Conservation (phyloP, 2,113 vertebrate species). For the Zosterops japonicus region DNA sequence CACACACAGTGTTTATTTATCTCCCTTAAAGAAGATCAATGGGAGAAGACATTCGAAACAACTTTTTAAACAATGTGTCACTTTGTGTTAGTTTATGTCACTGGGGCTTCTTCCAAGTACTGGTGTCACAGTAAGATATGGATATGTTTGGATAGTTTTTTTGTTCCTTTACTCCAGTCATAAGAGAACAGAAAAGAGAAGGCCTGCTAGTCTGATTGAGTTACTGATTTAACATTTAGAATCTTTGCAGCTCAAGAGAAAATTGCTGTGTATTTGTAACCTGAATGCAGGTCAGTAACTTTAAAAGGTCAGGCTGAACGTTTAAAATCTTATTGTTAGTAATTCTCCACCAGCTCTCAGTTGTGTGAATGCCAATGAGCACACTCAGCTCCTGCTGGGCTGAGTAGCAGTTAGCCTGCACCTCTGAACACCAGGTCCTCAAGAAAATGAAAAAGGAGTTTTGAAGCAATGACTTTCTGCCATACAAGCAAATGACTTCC, state of each 20-base stretch:
- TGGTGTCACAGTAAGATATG: slow-evolving; percentile 51
- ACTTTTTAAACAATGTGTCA: slow-evolving; percentile 65
- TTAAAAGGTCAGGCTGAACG: slow-evolving; percentile 28
- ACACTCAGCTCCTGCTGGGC: background rate
- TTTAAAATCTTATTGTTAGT: slow-evolving; percentile 6
- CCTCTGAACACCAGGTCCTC: background rate
- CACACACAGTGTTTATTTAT: slow-evolving; percentile 72
- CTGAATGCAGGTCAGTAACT: slow-evolving; percentile 46
- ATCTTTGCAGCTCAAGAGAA: slow-evolving; percentile 19
- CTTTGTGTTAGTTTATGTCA: slow-evolving; percentile 64
- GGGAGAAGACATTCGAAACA: slow-evolving; percentile 60
- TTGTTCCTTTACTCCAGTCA: slow-evolving; percentile 41
- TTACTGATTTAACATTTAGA: slow-evolving; percentile 43
- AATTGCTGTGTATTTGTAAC: slow-evolving; percentile 37
- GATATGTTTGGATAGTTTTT: slow-evolving; percentile 46
- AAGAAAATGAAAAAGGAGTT: background rate
- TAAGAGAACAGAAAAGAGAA: background rate
- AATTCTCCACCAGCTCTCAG: background rate
- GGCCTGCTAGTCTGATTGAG: background rate
- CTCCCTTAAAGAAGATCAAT: slow-evolving; percentile 51
- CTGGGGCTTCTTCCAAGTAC: slow-evolving; percentile 57
- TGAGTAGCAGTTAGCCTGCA: background rate
- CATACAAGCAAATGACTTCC: too few species aligned
- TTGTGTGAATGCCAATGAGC: slow-evolving; percentile 11
- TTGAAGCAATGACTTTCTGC: background rate